phyloP scores from a whole-genome alignment of 1,140 invertebrate species.

The Zaprionus kolodkinae region DNA sequence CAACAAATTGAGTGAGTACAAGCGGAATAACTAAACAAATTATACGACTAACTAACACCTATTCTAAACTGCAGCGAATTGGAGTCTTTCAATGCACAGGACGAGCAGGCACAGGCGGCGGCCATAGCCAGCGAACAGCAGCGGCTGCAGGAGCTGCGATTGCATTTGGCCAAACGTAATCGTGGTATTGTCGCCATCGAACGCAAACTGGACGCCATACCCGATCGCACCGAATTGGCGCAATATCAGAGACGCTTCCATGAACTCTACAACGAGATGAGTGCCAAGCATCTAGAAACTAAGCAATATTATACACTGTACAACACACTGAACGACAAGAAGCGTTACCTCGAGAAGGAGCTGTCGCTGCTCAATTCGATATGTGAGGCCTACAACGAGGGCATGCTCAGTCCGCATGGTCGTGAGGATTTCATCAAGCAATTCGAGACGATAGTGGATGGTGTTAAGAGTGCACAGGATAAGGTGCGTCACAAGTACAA shows the following conservation, averaged over 20 bases:
- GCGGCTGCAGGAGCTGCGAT: conserved; percentile 84
- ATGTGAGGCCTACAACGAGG: conserved; percentile 94
- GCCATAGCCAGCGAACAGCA: conserved; percentile 87
- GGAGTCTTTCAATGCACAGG: conserved; percentile 84
- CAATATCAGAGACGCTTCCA: conserved; percentile 98
- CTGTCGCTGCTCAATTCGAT: conserved; percentile 96
- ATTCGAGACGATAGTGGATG: conserved; percentile 93
- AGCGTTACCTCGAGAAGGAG: conserved; percentile 96
- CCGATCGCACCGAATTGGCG: conserved; percentile 94
- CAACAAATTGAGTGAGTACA: conserved; percentile 85
- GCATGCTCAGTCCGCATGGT: conserved; percentile 88
- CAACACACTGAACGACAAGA: conserved; percentile 97
- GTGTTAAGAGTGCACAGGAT: conserved; percentile 91
- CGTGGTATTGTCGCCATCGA: conserved; percentile 91
- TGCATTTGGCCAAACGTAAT: conserved; percentile 92
- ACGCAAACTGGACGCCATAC: conserved; percentile 94
- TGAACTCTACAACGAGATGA: conserved; percentile 98
- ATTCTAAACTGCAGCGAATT: conserved; percentile 84
- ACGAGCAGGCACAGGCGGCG: conserved; percentile 84
- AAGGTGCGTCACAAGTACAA: conserved; percentile 89
- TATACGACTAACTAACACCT: not conserved
- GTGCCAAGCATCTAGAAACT: conserved; percentile 97
- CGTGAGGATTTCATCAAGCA: conserved; percentile 95
- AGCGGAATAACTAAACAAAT: not conserved
- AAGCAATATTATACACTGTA: conserved; percentile 98